These are phyloP conservation scores for Entomobrya multifasciata DNA, from an alignment of 2,888 invertebrate species.

Conservation along the genomic window DNA sequence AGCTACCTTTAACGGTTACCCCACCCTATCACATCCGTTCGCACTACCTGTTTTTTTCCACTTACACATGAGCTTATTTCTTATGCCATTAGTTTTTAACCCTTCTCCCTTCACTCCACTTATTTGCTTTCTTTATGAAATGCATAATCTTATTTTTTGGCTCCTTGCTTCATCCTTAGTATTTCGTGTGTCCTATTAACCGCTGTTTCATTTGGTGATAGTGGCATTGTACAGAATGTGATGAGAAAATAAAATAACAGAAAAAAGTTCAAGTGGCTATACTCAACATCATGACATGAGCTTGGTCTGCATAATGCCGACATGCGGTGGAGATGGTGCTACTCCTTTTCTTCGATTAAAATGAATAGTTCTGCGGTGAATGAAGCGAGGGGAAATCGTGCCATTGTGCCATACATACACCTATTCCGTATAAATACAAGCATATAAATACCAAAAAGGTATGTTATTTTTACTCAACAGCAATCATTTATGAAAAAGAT, in stretches of 20 bases:
- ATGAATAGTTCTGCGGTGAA: constrained; percentile 17
- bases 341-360: constrained; percentile 20
- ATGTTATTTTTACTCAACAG: too few relatives aligned
- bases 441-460: too few relatives aligned
- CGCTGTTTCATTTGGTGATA: constrained; percentile 26
- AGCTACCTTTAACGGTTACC: constrained; percentile 78
- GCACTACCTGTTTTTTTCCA: constrained; percentile 69
- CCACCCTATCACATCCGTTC: constrained; percentile 80
- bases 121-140: constrained; percentile 21
- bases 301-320: constrained; percentile 16
- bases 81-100: constrained; percentile 71
- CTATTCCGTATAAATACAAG: too few relatives aligned
- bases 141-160: constrained; percentile 49
- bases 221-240: not conserved
- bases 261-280: constrained; percentile 43
- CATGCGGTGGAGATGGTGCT: constrained; percentile 19
- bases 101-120: constrained; percentile 54
- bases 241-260: constrained; percentile 17
- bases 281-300: not conserved
- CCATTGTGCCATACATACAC: constrained; percentile 5
- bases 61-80: constrained; percentile 56
- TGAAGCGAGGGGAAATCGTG: constrained; percentile 13
- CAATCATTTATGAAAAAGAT: not conserved
- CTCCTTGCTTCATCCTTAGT: constrained; percentile 33
- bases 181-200: constrained; percentile 6